These are phyloP conservation scores for Pelagia noctiluca DNA, from an alignment of 30 jellyfish, hydroid and myxozoan species.

Conservation along the genomic window DNA sequence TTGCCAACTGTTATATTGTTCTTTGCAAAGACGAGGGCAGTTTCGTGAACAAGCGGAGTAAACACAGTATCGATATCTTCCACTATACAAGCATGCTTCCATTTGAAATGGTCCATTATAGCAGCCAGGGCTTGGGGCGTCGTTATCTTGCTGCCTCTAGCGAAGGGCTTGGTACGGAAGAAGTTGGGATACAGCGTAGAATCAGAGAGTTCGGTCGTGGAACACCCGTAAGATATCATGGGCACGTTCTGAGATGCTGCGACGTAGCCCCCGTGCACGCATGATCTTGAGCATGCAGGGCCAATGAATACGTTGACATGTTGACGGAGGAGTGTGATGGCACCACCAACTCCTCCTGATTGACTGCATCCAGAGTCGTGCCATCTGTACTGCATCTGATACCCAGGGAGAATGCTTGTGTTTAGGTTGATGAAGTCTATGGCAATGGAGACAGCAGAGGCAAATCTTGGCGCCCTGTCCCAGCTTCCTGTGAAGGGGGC, in stretches of 20 bases:
- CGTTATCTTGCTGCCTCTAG: conserved; percentile 76
- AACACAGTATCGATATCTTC: conserved; percentile 69
- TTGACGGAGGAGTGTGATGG: conserved; percentile 57
- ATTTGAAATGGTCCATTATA: conserved; percentile 55
- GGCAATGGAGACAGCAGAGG: conserved; percentile 83
- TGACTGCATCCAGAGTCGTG: conserved; percentile 78
- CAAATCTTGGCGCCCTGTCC: conserved; percentile 75
- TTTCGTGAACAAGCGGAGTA: conserved; percentile 73
- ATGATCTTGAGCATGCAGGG: conserved; percentile 87
- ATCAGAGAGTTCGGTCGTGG: conserved; percentile 75
- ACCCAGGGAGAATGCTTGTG: conserved; percentile 47
- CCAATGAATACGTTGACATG: conserved; percentile 83
- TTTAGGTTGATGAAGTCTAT: conserved; percentile 81
- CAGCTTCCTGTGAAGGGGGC: conserved; percentile 84
- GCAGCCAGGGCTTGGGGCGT: conserved; percentile 74
- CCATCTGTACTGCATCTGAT: conserved; percentile 26
- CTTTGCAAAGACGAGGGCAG: conserved; percentile 45
- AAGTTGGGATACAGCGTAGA: conserved; percentile 72
- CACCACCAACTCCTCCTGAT: conserved; percentile 80
- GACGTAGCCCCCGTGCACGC: conserved; percentile 82
- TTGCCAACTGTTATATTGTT: conserved; percentile 53
- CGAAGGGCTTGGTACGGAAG: conserved; percentile 93
- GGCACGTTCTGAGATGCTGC: conserved; percentile 80
- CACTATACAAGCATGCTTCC: conserved; percentile 82
- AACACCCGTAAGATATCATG: conserved; percentile 91